Base-by-base conservation (phyloP, 2,888 invertebrate species). In the Drosophila meridiana region DNA sequence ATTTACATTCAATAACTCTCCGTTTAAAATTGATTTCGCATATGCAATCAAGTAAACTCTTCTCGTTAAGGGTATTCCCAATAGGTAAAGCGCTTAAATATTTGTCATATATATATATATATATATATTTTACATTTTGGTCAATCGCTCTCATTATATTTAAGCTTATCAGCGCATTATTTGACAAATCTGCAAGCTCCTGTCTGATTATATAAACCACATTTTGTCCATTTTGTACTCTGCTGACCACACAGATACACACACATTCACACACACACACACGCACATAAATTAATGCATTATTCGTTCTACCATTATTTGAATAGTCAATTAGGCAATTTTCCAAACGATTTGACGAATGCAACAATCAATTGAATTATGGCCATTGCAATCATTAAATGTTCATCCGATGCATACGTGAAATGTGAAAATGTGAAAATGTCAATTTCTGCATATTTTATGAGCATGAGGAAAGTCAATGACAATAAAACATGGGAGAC, bases 281-380 rank as follows among this genome's bases (percentile, higher is more conserved):
- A 32, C 48, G n/a, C n/a, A 0, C 50, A 52, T 59, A 48, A 63
- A 59, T 55, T 30, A 52, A 59, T 55, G 43, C 36, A 42, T 43
- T 47, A 61, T 60, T 48, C 28, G 57, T 26, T 47, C 47, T 26
- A 14, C 50, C 59, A 48, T 63, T 30, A 65, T 56, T 53, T 43
- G 45, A 55, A 61, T 57, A 14, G 30, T 52, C 52, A 78, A 71
- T 82, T 77, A 66, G 26, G 45, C 30, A 57, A 72, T 69, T 82
- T 77, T 69, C 61, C 62, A 69, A 69, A 55, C 60, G 53, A 82
- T 69, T 85, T 68, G 52, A 48, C 59, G 63, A 66, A 45, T 69
- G 72, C 47, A 38, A 30, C 36, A 65, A 60, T 56, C 50, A 59
- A 62, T 63, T 71, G 45, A 9, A 58, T 61, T 57, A 52, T 45